Evolutionary conservation across 2,888 invertebrate species (phyloP).

Genomic region (Lamellibrachia satsuma): DNA sequence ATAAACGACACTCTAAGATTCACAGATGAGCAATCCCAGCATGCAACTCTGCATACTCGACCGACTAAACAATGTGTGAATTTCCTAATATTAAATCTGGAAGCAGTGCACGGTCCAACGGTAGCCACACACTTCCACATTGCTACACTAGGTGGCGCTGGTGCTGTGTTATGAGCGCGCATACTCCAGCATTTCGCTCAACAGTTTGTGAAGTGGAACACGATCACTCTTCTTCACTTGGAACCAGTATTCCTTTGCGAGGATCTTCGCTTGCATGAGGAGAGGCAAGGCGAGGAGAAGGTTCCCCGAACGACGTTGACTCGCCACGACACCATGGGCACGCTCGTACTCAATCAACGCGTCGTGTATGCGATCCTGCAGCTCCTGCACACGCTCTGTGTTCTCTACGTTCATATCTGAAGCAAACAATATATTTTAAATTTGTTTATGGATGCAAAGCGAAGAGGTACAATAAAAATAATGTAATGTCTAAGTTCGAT

Average conservation of each 20-base stretch:
- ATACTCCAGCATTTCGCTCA: slow-evolving; percentile 91
- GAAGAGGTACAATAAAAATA: neutral
- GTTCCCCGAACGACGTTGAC: slow-evolving; percentile 80
- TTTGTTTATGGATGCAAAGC: neutral
- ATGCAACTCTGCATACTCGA: neutral
- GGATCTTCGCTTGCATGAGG: slow-evolving; percentile 87
- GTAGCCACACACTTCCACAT: neutral
- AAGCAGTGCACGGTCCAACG: neutral
- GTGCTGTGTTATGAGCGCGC: slow-evolving; percentile 25
- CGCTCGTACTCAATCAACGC: slow-evolving; percentile 88
- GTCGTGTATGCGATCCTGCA: slow-evolving; percentile 86
- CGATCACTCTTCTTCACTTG: slow-evolving; percentile 85
- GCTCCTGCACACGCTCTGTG: slow-evolving; percentile 83
- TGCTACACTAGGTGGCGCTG: neutral
- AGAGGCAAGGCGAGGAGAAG: slow-evolving; percentile 87
- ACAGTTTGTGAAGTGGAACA: slow-evolving; percentile 94
- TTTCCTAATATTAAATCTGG: slow-evolving; percentile 17
- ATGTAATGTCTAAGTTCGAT: too few species aligned
- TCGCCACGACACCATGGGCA: slow-evolving; percentile 65
- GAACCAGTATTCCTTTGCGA: slow-evolving; percentile 90
- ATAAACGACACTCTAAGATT: slow-evolving; percentile 1
- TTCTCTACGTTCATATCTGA: slow-evolving; percentile 91
- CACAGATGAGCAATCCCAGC: neutral
- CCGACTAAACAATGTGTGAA: neutral
- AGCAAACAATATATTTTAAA: neutral